Base-by-base conservation (phyloP, 2,888 invertebrate genomes). In the Drosophila antonietae region DNA sequence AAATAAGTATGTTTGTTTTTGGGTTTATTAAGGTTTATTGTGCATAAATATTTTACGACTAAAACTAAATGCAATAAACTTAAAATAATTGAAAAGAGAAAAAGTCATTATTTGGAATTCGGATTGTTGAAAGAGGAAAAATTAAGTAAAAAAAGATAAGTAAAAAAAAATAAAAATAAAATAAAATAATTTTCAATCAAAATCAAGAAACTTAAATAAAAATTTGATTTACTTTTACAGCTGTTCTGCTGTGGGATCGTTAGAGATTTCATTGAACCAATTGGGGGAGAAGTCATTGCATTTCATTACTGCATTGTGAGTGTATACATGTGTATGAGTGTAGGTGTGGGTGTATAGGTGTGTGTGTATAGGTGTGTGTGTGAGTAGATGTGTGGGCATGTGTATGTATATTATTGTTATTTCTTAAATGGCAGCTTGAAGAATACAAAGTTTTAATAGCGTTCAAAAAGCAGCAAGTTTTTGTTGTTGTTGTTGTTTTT, bases 11-110 rank as follows among this genome's bases (percentile, higher is more conserved):
- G 61, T 72, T 75, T 77, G 64, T 77, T 74, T 82, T 72, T 76
- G 57, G 66, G 74, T 83, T 80, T 83, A 75, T 78, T 82, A 61
- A 81, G 75, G 82, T 83, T 84, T 83, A 83, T 83, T 86, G 86
- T 88, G 88, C 88, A 87, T 87, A 87, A 88, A 88, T 87, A 87
- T 86, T 86, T 82, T 82, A 88, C 80, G 88, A 72, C 88, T 87
- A 87, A 78, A 79, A 73, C 80, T 81, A 81, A 74, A 72, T 77
- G 74, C 70, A 73, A 81, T 83, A 78, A 70, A 84, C 87, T 84
- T 84, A 86, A 76, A 62, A 53, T 77, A 81, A 72, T 68, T 80
- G 18, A 55, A 73, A 57, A 75, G 12, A 59, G 52, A 72, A 62
- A 66, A 52, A 60, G 49, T 57, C 46, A 44, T 62, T 49, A 44